A percentile compares a stretch with the other conserved stretches of the same genome.
Evolutionary conservation across 1,140 invertebrate species (phyloP).

Genomic region (Phenacoccus solenopsis): DNA sequence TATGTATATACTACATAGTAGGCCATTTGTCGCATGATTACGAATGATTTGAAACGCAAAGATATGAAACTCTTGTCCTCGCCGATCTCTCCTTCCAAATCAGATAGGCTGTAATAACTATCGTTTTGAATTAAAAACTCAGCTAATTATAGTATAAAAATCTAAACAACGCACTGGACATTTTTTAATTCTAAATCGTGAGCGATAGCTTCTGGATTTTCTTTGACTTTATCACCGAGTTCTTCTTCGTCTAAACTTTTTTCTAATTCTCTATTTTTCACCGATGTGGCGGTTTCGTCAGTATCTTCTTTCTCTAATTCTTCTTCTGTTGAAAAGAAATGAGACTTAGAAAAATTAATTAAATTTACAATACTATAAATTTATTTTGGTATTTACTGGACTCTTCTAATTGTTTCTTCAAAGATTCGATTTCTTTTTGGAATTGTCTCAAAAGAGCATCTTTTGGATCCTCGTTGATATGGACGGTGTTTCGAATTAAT

Average conservation of each 20-base stretch:
- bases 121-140: no score
- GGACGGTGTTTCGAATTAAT: constrained; percentile 91
- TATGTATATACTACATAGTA: no score
- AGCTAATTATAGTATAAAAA: neutral
- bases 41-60: no score
- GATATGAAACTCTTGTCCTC: no score
- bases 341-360: neutral
- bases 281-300: constrained; percentile 36
- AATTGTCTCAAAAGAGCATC: constrained; percentile 90
- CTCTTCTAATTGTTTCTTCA: constrained; percentile 63
- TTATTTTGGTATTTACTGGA: constrained; percentile 28
- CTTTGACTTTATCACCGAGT: constrained; percentile 23
- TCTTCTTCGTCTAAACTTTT: constrained; percentile 20
- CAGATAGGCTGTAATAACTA: no score
- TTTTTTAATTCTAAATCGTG: constrained; percentile 19
- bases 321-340: constrained; percentile 33
- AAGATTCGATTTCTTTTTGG: constrained; percentile 89
- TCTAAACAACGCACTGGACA: neutral
- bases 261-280: neutral
- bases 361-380: neutral
- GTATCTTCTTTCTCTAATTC: constrained; percentile 43
- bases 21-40: no score
- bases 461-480: constrained; percentile 96
- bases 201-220: constrained; percentile 11
- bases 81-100: no score